phyloP scores from a whole-genome alignment of 2,888 invertebrate genomes.

The Plebejus argus region DNA sequence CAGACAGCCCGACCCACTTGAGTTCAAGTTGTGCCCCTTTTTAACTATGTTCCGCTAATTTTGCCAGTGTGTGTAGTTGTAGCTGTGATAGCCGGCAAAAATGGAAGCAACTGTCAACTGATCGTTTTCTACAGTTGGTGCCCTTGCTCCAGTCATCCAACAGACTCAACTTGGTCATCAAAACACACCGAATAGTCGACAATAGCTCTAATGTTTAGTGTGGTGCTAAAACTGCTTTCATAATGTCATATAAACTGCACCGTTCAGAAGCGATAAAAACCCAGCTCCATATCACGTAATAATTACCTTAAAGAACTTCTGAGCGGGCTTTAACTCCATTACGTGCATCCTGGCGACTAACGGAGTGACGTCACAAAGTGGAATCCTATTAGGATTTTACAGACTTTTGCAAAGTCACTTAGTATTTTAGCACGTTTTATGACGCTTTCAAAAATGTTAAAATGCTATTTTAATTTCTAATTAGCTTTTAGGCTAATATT shows the following conservation, averaged over 20 bases:
- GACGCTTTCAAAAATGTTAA: background rate
- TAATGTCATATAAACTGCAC: background rate
- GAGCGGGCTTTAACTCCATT: conserved; percentile 8
- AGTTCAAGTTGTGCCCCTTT: no score
- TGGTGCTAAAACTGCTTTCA: background rate
- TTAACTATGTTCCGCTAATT: no score
- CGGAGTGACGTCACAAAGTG: conserved; percentile 11
- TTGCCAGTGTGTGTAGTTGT: no score
- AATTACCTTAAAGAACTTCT: conserved; percentile 15
- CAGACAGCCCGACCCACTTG: no score
- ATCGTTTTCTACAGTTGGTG: no score
- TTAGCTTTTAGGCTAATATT: background rate
- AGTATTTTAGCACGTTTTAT: conserved; percentile 6
- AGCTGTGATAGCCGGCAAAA: no score
- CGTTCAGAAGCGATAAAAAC: background rate
- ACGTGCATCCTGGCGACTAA: background rate
- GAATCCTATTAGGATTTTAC: conserved; percentile 17
- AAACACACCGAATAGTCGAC: no score
- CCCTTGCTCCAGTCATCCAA: no score
- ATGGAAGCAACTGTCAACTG: no score
- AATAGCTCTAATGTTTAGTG: no score
- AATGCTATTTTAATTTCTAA: background rate
- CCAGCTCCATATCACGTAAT: conserved; percentile 8
- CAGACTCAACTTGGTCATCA: no score
- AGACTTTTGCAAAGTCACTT: conserved; percentile 5